Percentiles rank a stretch among this genome's conserved stretches.
Evolutionary conservation across 2,888 invertebrate genomes (phyloP).

Genomic region (Polydesmus complanatus): DNA sequence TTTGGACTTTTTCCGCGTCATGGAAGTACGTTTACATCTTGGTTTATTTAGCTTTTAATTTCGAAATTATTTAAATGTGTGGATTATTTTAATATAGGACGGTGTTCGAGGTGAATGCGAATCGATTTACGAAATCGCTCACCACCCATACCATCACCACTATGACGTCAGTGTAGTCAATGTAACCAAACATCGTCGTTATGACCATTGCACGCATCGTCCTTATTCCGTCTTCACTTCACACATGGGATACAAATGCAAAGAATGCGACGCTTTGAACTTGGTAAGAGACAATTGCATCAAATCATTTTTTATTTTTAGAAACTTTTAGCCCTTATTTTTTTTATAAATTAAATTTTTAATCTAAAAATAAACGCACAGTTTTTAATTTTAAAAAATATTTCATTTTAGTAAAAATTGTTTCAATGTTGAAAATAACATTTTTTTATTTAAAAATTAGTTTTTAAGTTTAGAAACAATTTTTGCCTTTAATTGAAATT

Average conservation of each 20-base stretch:
- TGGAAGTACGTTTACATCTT: conserved; percentile 7
- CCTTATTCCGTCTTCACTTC: conserved; percentile 12
- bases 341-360: too few relatives aligned
- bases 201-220: conserved; percentile 10
- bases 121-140: conserved; percentile 13
- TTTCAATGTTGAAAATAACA: background rate
- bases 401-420: too few relatives aligned
- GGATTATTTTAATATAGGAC: conserved; percentile 7
- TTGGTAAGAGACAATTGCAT: conserved; percentile 3
- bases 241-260: conserved; percentile 16
- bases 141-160: conserved; percentile 7
- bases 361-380: too few relatives aligned
- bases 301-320: background rate
- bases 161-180: conserved; percentile 12
- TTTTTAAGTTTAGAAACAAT: background rate
- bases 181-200: conserved; percentile 14
- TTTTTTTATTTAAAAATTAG: background rate
- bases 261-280: conserved; percentile 1
- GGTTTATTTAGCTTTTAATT: background rate
- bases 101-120: conserved; percentile 17
- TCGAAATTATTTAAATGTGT: background rate
- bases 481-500: too few relatives aligned
- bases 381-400: too few relatives aligned
- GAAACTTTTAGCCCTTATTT: too few relatives aligned
- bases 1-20: conserved; percentile 12